phyloP scores from a whole-genome alignment of 2,888 invertebrate species.

The Callosobruchus maculatus region DNA sequence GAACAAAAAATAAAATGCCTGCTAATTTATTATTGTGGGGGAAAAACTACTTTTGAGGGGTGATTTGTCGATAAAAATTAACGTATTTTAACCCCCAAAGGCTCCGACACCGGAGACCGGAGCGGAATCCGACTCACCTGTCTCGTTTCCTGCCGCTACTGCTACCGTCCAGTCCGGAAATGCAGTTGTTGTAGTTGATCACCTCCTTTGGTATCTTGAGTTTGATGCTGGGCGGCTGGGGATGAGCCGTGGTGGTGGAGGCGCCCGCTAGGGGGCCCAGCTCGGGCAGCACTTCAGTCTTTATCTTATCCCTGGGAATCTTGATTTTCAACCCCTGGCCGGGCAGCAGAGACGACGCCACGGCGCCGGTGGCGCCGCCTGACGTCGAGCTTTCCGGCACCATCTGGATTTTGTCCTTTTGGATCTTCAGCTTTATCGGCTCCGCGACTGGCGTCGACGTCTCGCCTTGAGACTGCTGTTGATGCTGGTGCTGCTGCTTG shows the following conservation, averaged over 20 bases:
- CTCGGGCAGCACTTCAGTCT: slow-evolving; percentile 51
- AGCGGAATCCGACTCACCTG: not conserved
- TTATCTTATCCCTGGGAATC: slow-evolving; percentile 72
- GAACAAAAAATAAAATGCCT: too few relatives aligned
- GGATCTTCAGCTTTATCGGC: slow-evolving; percentile 53
- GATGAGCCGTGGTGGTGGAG: slow-evolving; percentile 2
- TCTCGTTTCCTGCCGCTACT: slow-evolving; percentile 3
- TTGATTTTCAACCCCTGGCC: slow-evolving; percentile 70
- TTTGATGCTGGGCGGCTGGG: slow-evolving; percentile 53
- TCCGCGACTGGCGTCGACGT: slow-evolving; percentile 32
- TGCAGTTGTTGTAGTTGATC: slow-evolving; percentile 50
- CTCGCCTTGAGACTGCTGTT: slow-evolving; percentile 2
- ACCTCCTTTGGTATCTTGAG: slow-evolving; percentile 79
- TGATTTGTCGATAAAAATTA: too few relatives aligned
- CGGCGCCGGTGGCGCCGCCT: not conserved
- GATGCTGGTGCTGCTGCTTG: slow-evolving; percentile 49
- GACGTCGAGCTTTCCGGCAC: slow-evolving; percentile 16
- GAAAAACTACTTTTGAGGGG: too few relatives aligned
- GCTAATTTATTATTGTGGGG: too few relatives aligned
- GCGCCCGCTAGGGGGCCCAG: not conserved
- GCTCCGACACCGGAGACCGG: too few relatives aligned
- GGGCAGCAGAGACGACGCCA: slow-evolving; percentile 29
- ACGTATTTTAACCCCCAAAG: too few relatives aligned
- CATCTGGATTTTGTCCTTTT: slow-evolving; percentile 33
- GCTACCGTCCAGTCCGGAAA: slow-evolving; percentile 13